phyloP scores from a whole-genome alignment of 2,113 vertebrate species.

The Melanerpes aurifrons region DNA sequence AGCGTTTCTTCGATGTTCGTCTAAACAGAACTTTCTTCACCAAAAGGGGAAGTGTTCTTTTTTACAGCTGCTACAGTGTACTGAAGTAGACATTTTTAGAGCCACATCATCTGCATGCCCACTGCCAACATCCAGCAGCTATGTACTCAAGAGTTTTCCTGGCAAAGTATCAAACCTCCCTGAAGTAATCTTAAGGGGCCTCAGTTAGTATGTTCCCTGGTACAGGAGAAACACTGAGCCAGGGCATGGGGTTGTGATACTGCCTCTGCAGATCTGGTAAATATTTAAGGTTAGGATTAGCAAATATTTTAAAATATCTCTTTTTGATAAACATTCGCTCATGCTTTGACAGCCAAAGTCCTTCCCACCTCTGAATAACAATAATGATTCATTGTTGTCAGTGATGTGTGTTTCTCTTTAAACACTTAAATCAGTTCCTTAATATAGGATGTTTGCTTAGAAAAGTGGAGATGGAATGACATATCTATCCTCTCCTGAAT shows the following conservation, averaged over 20 bases:
- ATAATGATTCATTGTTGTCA: neutral
- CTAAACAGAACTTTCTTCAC: constrained; percentile 9
- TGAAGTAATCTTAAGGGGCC: constrained; percentile 28
- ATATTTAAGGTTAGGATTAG: constrained; percentile 31
- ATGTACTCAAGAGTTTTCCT: constrained; percentile 43
- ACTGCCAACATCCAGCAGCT: constrained; percentile 24
- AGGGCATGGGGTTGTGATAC: neutral
- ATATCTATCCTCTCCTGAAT: neutral
- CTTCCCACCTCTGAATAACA: neutral
- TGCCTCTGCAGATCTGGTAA: neutral
- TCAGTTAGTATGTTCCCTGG: neutral
- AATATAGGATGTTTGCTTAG: neutral
- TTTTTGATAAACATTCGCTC: neutral
- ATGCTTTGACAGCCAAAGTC: neutral
- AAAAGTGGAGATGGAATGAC: neutral
- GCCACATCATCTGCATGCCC: neutral
- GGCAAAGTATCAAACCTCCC: neutral
- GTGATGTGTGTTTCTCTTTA: neutral
- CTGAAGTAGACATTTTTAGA: constrained; percentile 8
- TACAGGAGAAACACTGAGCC: neutral
- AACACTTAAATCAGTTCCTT: neutral
- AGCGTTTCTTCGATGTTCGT: neutral
- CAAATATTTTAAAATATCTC: neutral
- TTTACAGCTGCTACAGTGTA: neutral
- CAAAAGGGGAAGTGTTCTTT: neutral